These are phyloP conservation scores for Melopsittacus undulatus DNA, from an alignment of 2,797 vertebrate genomes.

Conservation along the genomic window DNA sequence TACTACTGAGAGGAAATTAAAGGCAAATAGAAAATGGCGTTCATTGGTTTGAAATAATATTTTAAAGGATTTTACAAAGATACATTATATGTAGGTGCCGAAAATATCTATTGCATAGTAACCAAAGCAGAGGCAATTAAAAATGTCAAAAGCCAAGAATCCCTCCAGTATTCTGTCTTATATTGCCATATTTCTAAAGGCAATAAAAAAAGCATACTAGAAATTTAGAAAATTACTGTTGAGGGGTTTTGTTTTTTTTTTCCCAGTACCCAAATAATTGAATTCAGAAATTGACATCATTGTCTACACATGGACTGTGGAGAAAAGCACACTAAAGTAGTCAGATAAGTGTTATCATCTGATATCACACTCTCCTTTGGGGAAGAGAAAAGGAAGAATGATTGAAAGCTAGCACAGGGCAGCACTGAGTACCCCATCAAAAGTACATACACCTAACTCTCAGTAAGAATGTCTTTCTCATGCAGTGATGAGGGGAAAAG, in stretches of 20 bases:
- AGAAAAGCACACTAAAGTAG: neutral
- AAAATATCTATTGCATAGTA: constrained; percentile 55
- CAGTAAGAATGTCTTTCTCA: neutral
- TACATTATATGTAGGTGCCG: constrained; percentile 56
- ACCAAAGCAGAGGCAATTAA: constrained; percentile 53
- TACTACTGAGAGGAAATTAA: constrained; percentile 86
- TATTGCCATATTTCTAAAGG: constrained; percentile 27
- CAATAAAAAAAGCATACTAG: neutral
- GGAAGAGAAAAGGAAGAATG: neutral
- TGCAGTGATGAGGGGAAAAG: neutral
- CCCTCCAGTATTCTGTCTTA: constrained; percentile 1
- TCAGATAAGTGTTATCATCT: neutral
- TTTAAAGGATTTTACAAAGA: constrained; percentile 75
- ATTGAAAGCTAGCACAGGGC: neutral
- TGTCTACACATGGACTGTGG: neutral
- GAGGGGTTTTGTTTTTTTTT: neutral
- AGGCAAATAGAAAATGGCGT: constrained; percentile 86
- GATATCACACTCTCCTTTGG: neutral
- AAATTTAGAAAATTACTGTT: neutral
- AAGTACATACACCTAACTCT: neutral
- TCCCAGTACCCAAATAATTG: neutral
- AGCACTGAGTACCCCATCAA: neutral
- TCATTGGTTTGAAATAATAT: constrained; percentile 79
- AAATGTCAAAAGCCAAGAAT: constrained; percentile 53
- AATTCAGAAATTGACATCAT: neutral